Base-by-base conservation (phyloP, 2,113 vertebrate species). In the Eudyptes chrysolophus region DNA sequence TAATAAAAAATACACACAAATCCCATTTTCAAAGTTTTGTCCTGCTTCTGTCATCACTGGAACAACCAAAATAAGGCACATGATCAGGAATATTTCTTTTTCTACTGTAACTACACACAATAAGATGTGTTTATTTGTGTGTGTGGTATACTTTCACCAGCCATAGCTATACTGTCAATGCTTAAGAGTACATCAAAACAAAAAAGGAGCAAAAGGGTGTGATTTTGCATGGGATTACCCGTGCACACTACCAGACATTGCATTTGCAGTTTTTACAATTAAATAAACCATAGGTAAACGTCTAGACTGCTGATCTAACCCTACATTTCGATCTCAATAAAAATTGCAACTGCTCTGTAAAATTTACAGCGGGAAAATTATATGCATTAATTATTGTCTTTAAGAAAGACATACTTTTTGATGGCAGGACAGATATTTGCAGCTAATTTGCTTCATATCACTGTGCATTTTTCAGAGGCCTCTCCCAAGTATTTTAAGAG, bases 401-500 rank as follows among this genome's bases (percentile, higher is more conserved):
- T 36, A 17, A n/a, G 29, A 49, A 32, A 70, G 7, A 64, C 29
- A 58, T 16, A 5, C 0, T 64, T 92, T 70, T 64, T 55, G 18
- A 16, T 60, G 40, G 21, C 65, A 81, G 80, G 30, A 84, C 26
- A 74, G 26, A 57, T 25, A 49, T 32, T 70, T 80, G 61, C 55
- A 84, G 29, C 24, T 89, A 24, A 87, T 77, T 91, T 60, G 36
- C 46, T 94, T 92, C 54, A 87, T 65, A 96, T 76, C 38, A 29
- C 62, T 84, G 40, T 11, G 4, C 19, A 54, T 77, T 88, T 89
- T 84, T 83, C 94, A 92, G 77, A 90, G 15, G 26, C 78, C 49
- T 93, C 72, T 89, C 54, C 46, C 18, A 79, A 93, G 60, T 83
- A 69, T 84, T 96, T 94, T 76, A 75, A 55, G 79, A 92, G 77